phyloP scores from a whole-genome alignment of 35 echinoderm and acorn worm species.

The Hemicentrotus pulcherrimus region DNA sequence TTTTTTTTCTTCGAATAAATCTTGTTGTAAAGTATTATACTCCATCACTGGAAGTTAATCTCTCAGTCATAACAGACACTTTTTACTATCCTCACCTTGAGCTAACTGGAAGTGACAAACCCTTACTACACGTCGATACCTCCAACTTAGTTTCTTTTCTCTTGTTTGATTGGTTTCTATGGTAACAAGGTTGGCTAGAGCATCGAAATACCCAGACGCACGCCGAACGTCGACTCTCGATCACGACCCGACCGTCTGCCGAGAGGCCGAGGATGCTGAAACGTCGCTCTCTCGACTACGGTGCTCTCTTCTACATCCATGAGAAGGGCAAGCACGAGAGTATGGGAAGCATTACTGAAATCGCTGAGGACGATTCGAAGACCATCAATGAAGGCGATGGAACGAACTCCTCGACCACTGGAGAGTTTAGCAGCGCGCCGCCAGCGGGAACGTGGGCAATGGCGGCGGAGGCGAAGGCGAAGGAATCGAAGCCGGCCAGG shows the following conservation, averaged over 20 bases:
- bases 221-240: conserved; percentile 1
- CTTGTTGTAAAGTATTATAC: too few relatives aligned
- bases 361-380: not conserved
- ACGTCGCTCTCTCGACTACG: conserved; percentile 45
- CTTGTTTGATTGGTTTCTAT: not conserved
- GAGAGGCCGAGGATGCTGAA: conserved; percentile 37
- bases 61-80: too few relatives aligned
- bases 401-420: not conserved
- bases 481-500: not conserved
- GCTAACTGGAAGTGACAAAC: too few relatives aligned
- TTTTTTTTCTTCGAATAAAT: too few relatives aligned
- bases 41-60: too few relatives aligned
- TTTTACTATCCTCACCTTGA: too few relatives aligned
- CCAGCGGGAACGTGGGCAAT: conserved; percentile 32
- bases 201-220: not conserved
- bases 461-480: not conserved
- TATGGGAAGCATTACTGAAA: not conserved
- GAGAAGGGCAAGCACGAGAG: not conserved
- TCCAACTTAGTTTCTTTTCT: not conserved
- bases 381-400: not conserved
- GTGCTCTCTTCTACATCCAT: conserved; percentile 21
- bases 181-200: conserved; percentile 25
- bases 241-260: conserved; percentile 38
- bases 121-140: too few relatives aligned
- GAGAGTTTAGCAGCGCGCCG: not conserved